phyloP scores from a whole-genome alignment of 2,797 vertebrate genomes.

The Platyrinchus mystaceus region DNA sequence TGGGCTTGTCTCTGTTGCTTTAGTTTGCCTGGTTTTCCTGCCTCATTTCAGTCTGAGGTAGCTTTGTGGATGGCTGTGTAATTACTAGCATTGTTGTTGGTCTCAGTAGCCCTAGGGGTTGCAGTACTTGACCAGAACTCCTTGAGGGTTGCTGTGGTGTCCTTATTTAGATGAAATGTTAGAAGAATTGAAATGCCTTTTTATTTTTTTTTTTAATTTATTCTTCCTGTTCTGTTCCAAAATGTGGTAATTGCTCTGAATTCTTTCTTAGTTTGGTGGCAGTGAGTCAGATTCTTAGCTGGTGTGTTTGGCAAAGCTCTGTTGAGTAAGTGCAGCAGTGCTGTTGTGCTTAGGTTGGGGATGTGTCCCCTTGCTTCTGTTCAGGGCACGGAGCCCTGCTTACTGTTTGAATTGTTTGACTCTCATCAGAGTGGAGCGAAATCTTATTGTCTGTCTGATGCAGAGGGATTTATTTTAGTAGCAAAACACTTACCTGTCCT shows the following conservation, averaged over 20 bases:
- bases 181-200: background rate
- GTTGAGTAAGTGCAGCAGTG: background rate
- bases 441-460: background rate
- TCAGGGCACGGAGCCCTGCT: background rate
- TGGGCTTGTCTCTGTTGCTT: background rate
- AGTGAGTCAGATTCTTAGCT: constrained; percentile 29
- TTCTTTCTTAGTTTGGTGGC: constrained; percentile 8
- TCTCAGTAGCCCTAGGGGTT: constrained; percentile 16
- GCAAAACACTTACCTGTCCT: background rate
- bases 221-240: background rate
- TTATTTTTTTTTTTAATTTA: too few relatives aligned
- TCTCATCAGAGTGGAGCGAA: background rate
- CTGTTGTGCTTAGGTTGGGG: background rate
- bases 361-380: background rate
- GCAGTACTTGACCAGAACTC: constrained; percentile 22
- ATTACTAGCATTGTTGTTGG: constrained; percentile 29
- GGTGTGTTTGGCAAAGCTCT: constrained; percentile 4
- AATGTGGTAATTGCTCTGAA: constrained; percentile 16
- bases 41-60: background rate
- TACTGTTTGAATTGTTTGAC: background rate
- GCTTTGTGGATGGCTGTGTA: constrained; percentile 24
- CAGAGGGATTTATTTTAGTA: background rate
- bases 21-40: constrained; percentile 8
- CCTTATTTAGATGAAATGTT: constrained; percentile 52
- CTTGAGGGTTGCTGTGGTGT: constrained; percentile 10